Evolutionary conservation across 2,113 vertebrate species (phyloP).

Genomic region (Mastomys coucha): DNA sequence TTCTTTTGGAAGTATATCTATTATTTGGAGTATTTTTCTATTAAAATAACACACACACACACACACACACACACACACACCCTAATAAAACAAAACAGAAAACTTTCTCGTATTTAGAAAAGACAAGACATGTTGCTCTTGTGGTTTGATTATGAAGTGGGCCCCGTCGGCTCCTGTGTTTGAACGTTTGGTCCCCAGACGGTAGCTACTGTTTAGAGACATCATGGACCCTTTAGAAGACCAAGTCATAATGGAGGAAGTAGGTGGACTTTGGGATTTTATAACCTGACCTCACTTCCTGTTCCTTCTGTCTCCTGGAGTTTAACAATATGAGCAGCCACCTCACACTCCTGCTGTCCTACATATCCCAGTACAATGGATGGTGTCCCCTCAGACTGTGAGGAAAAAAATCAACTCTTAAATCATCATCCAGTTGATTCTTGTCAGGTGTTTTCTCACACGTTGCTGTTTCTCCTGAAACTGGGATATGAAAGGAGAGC

Average conservation of each 20-base stretch:
- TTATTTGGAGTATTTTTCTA: constrained; percentile 57
- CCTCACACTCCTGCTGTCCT: neutral
- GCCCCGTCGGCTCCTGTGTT: too few species aligned
- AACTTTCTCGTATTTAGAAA: neutral
- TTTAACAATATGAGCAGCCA: too few species aligned
- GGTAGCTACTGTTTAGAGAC: neutral
- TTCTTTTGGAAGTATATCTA: too few species aligned
- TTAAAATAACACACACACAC: neutral
- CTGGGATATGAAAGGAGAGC: neutral
- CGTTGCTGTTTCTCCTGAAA: neutral
- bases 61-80: neutral
- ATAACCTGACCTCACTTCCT: neutral
- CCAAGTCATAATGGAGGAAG: neutral
- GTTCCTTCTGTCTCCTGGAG: neutral
- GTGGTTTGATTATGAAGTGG: neutral
- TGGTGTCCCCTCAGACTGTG: too few species aligned
- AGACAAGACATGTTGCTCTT: neutral
- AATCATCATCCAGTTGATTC: neutral
- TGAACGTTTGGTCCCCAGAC: neutral
- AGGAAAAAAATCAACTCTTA: neutral
- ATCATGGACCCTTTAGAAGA: neutral
- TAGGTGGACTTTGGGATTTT: neutral
- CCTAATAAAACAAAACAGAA: neutral
- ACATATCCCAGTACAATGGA: neutral
- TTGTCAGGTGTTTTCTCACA: neutral